Conservation (phyloP, 2,797 vertebrate species). For the Psittacula echo region DNA sequence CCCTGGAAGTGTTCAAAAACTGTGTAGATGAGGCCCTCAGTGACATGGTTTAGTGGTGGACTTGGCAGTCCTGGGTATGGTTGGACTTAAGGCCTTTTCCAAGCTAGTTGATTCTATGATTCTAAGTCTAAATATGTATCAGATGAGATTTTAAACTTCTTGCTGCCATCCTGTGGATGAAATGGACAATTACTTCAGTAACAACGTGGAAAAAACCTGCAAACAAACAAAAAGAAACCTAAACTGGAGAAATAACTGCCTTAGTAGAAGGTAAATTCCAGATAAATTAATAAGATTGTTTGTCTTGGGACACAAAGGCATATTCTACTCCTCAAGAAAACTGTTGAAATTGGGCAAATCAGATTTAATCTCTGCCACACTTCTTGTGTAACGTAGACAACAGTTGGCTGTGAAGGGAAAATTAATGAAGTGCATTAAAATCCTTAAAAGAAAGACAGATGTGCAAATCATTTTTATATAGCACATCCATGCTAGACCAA, state of each 20-base stretch:
- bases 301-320: background rate
- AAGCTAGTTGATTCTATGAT: background rate
- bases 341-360: background rate
- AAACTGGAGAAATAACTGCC: background rate
- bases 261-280: background rate
- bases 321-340: background rate
- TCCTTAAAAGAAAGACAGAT: background rate
- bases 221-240: background rate
- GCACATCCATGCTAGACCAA: background rate
- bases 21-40: background rate
- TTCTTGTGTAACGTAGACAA: background rate
- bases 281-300: background rate
- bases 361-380: background rate
- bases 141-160: background rate
- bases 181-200: background rate
- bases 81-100: background rate
- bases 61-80: background rate
- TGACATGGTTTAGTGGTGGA: background rate
- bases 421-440: background rate
- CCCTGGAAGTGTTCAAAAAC: background rate
- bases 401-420: background rate
- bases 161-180: slow-evolving; percentile 43
- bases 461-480: background rate
- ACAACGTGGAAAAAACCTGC: accelerated
- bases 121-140: background rate